Evolutionary conservation across 2,888 invertebrate species (phyloP), one percentile per base, ranked within the genome.

Genomic region (Iphiclides podalirius): DNA sequence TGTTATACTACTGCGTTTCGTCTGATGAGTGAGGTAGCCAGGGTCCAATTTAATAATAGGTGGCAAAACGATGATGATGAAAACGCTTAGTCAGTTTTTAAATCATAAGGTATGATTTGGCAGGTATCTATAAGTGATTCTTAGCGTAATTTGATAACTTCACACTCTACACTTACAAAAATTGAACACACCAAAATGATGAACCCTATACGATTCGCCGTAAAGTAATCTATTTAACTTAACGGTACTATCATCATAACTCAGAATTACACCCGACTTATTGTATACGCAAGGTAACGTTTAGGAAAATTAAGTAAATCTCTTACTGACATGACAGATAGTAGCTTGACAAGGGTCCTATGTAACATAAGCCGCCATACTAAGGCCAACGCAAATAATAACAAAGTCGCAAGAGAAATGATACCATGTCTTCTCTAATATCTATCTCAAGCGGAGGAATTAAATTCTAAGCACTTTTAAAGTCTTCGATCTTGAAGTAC

Each of bases 321-420:
- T 49, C 49, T 49, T 49, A 49, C 43, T 49, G 49, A 49, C 49
- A 43, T 49, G 49, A 49, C 49, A 49, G 49, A 49, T 49, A 49
- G 49, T 49, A 49, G 43, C 38, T 38, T 49, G 49, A 49, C 49
- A 39, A 49, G 49, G 49, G 49, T 49, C 49, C n/a, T 39, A 35
- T 44, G 49, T 49, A 43, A 43, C 49, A 43, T 49, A 49, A 43
- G 49, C 49, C 43, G 26, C 43, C 49, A 43, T 43, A 39, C 43
- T 49, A 38, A 43, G 48, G 38, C 43, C 34, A 49, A 49, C 49
- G 39, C 49, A 49, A 49, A 49, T 49, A 44, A 49, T 39, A 49
- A 49, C 49, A 49, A 49, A 39, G 49, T 49, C 49, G 38, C 43
- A 34, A 37, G 43, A 49, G 43, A 49, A 49, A 49, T 49, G 26